A percentile compares a stretch with the other conserved stretches of the same genome.
phyloP scores from a whole-genome alignment of 2,113 vertebrate genomes.

The Scopus umbretta region DNA sequence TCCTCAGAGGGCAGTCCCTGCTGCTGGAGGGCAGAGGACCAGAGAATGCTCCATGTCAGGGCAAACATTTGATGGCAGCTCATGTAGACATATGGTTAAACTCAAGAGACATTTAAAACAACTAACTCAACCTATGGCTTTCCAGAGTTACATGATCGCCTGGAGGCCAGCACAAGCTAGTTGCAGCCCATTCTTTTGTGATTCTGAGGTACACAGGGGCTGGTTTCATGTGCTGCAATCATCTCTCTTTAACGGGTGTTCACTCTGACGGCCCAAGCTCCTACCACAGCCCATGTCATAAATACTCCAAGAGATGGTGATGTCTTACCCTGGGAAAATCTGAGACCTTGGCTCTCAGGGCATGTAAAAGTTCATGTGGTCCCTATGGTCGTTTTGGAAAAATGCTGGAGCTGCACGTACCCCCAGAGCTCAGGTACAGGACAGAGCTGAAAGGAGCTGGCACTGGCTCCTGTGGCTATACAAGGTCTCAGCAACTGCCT shows the following conservation, averaged over 20 bases:
- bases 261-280: not conserved
- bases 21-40: not conserved
- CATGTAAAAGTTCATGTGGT: not conserved
- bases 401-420: not conserved
- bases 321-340: fast-evolving
- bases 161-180: not conserved
- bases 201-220: not conserved
- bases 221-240: not conserved
- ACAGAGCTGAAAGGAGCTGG: not conserved
- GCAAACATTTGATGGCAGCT: not conserved
- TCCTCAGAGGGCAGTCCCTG: not conserved
- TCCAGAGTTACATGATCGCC: not conserved
- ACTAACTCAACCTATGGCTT: not conserved
- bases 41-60: not conserved
- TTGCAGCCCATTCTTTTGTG: not conserved
- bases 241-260: not conserved
- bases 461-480: not conserved
- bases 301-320: not conserved
- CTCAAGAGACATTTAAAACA: not conserved
- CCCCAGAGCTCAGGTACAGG: not conserved
- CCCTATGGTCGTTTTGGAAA: not conserved
- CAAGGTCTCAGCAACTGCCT: not conserved
- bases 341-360: not conserved
- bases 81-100: not conserved
- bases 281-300: not conserved